Conservation (phyloP, 2,797 vertebrate genomes). For the Protonibea diacanthus region DNA sequence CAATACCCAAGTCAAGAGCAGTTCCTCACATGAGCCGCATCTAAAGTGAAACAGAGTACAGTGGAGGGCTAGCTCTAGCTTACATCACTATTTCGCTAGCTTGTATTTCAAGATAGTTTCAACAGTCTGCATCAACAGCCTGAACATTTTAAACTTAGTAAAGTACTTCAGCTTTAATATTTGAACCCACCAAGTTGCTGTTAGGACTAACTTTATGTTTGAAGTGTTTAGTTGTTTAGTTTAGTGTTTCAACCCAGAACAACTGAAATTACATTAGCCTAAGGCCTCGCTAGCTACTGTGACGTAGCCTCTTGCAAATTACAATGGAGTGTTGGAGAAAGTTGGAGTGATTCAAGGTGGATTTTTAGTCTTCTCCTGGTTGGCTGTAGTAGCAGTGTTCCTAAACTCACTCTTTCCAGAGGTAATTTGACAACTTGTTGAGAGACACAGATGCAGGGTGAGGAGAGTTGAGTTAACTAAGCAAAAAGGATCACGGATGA, state of each 20-base stretch:
- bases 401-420: conserved; percentile 36
- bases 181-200: not conserved
- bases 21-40: not conserved
- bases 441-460: conserved; percentile 35
- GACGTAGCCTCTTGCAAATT: not conserved
- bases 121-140: not conserved
- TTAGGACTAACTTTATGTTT: not conserved
- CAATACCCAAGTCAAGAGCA: not conserved
- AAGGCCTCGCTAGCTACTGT: not conserved
- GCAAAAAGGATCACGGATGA: conserved; percentile 35
- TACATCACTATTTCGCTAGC: not conserved
- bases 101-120: not conserved
- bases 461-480: conserved; percentile 9
- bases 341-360: conserved; percentile 1
- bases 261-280: not conserved
- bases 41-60: not conserved
- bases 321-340: not conserved
- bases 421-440: conserved; percentile 63
- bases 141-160: not conserved
- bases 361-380: conserved; percentile 23
- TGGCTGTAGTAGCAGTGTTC: conserved; percentile 16
- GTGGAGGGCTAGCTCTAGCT: not conserved
- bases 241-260: not conserved
- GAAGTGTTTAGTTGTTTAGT: not conserved
- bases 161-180: not conserved